phyloP scores from a whole-genome alignment of 23 tunicate genomes.

The Styela clava region DNA sequence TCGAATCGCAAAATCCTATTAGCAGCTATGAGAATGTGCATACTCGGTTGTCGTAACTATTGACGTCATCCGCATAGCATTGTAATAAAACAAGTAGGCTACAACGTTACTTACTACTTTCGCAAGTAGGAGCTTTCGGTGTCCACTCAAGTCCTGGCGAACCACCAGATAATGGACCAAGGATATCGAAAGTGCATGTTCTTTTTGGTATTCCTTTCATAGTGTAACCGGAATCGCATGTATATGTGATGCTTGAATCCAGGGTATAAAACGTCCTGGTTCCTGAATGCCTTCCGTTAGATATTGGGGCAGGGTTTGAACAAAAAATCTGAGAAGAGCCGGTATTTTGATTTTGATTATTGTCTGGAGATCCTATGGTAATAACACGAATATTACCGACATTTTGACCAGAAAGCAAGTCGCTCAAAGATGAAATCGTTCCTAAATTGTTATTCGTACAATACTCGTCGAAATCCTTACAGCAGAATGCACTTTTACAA shows the following conservation, averaged over 20 bases:
- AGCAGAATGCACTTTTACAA: neutral
- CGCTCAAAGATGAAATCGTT: neutral
- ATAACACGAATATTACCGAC: neutral
- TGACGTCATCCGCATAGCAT: too few species aligned
- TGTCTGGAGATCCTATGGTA: neutral
- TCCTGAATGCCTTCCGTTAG: neutral
- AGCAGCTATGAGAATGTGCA: too few species aligned
- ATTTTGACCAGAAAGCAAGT: neutral
- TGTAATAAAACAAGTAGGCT: too few species aligned
- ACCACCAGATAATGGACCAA: neutral
- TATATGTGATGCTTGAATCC: neutral
- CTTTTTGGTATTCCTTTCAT: neutral
- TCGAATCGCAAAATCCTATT: too few species aligned
- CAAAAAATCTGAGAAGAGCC: neutral
- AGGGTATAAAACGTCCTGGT: neutral
- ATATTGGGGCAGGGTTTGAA: neutral
- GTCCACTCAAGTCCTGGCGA: neutral
- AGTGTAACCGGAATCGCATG: neutral
- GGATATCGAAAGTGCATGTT: neutral
- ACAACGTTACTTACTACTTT: neutral
- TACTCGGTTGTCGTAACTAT: too few species aligned
- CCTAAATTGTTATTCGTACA: neutral
- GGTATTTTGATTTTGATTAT: neutral
- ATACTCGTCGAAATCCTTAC: neutral
- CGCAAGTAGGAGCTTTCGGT: neutral